A percentile compares a stretch with the other conserved stretches of the same genome.
These are phyloP conservation scores for Phrynocephalus forsythii DNA, from an alignment of 2,797 vertebrate species.

Conservation along the genomic window DNA sequence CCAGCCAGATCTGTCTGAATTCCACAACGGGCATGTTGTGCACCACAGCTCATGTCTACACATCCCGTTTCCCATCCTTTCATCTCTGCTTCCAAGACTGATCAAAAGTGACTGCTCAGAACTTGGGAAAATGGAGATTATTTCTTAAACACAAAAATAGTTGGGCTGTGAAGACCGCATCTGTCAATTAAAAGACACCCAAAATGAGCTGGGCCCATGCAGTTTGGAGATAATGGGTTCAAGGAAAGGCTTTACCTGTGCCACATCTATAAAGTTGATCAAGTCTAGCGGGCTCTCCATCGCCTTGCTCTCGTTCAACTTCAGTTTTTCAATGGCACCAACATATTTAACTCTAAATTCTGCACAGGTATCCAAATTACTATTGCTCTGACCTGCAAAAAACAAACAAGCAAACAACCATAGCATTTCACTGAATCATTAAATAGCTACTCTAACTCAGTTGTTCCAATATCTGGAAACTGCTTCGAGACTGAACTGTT, in stretches of 20 bases:
- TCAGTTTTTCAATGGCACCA: conserved; percentile 91
- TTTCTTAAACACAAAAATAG: neutral
- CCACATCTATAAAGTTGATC: conserved; percentile 96
- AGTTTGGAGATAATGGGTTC: neutral
- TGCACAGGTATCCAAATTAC: conserved; percentile 87
- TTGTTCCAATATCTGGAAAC: neutral
- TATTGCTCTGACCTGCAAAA: conserved; percentile 84
- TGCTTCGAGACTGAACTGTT: neutral
- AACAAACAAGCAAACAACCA: neutral
- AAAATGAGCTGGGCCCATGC: neutral
- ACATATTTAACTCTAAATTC: conserved; percentile 97
- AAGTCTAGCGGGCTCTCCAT: conserved; percentile 93
- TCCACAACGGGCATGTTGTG: neutral
- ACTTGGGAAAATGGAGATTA: neutral
- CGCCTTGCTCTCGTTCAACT: conserved; percentile 86
- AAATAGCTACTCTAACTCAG: conserved; percentile 23
- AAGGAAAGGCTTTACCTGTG: conserved; percentile 84
- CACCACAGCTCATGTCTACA: neutral
- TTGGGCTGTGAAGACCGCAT: neutral
- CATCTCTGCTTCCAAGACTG: too few relatives aligned
- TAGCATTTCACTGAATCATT: neutral
- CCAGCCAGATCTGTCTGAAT: neutral
- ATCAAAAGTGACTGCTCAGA: too few relatives aligned
- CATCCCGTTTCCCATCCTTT: neutral
- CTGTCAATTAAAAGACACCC: neutral